Evolutionary conservation across 92 coral and sea anemone genomes (phyloP), one percentile per base, ranked within the genome.

Genomic region (Desmophyllum pertusum): DNA sequence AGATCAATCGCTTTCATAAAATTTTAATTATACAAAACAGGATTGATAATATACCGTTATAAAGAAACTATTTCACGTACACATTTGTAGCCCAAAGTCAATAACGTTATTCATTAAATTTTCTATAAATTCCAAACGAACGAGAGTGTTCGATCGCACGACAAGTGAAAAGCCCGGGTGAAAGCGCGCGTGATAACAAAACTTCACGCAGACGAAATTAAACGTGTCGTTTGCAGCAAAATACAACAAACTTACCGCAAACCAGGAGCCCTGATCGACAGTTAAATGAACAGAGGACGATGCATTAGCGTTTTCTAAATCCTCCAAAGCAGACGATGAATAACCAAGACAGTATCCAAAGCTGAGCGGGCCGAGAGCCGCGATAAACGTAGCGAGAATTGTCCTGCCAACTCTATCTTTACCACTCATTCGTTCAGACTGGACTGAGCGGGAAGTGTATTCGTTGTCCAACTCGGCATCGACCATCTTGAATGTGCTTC

Each of bases 281-380:
- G 76, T 76, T 43, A 93, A 70, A 73, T 45, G 68, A 63, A 91
- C 83, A 4, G 83, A 45, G 25, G 79, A 18, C 4, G 53, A 50
- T 27, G 29, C 35, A 29, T 42, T 27, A 15, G 73, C 45, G 13
- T 69, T 76, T 55, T 83, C 13, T 29, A 95, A 86, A 64, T 95
- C 96, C 53, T 90, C 78, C 61, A 88, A 76, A 23, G 94, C 98
- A 3, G 98, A 93, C 9, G 98, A 95, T 0, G 98, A 90, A 70
- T 95, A 95, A 0, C 91, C 94, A n/a, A 95, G 77, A 27, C 88
- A 87, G 83, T 63, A 95, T 3, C 98, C 98, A 79, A 93, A 95
- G 83, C 94, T 87, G 10, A 93, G 64, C 6, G 98, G 86, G 0
- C 98, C 98, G 8, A 95, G 81, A 8, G 93, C 89, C 13, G 95